A percentile compares a stretch with the other conserved stretches of the same genome.
These are phyloP conservation scores for Anthoscopus minutus DNA, from an alignment of 2,113 vertebrate species.

Conservation along the genomic window DNA sequence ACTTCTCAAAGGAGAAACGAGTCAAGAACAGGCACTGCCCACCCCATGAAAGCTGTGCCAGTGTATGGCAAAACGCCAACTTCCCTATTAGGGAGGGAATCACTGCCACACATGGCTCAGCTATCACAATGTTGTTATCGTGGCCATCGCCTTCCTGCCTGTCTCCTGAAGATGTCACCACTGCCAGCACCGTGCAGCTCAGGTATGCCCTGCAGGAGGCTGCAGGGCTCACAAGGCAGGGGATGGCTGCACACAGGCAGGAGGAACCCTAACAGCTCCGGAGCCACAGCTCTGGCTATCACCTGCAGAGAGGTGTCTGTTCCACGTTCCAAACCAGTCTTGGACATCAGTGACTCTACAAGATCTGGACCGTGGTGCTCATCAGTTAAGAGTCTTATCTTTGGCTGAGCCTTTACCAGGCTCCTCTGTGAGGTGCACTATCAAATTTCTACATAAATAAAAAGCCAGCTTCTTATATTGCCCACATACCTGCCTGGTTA, in stretches of 20 bases:
- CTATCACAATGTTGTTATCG: neutral
- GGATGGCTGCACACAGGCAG: neutral
- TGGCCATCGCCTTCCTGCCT: neutral
- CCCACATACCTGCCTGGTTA: conserved; percentile 4
- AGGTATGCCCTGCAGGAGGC: neutral
- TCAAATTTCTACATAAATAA: neutral
- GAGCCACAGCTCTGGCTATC: neutral
- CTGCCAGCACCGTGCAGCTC: neutral
- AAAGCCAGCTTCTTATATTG: neutral
- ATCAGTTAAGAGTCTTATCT: neutral
- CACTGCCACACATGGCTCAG: rapidly evolving
- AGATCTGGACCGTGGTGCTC: neutral
- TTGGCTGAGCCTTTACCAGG: neutral
- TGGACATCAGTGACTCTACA: neutral
- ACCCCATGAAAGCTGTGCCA: neutral
- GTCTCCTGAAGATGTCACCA: neutral
- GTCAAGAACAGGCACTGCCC: neutral
- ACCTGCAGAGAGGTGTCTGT: neutral
- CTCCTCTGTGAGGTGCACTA: neutral
- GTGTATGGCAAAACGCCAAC: neutral
- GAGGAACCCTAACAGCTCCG: neutral
- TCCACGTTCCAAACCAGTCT: neutral
- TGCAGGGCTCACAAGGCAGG: neutral
- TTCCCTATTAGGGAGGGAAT: neutral
- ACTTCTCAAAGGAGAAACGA: neutral